Base-by-base conservation (phyloP, 2,888 invertebrate genomes). In the Xestia rhomboidea region DNA sequence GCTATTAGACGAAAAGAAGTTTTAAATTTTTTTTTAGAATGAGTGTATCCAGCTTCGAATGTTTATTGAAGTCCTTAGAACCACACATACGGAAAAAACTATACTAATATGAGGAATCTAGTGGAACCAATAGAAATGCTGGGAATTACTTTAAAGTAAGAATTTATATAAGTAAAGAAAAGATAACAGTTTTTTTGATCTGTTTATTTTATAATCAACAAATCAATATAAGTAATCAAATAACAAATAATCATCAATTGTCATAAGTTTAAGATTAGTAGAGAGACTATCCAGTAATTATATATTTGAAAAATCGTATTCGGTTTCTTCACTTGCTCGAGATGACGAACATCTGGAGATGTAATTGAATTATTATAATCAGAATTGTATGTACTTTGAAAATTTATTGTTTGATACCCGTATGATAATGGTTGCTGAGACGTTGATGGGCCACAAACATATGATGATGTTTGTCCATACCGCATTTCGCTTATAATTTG, bases 71-170 rank as follows among this genome's bases (percentile, higher is more conserved):
- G 75, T 80, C 83, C 81, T 87, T 88, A 87, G 81, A 88, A 79
- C 89, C 89, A 88, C 87, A 88, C 72, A 82, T 87, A 88, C 84
- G n/a, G 81, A 66, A 89, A 89, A 84, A 78, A 87, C 74, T 89
- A 88, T 84, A 88, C 87, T 86, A 87, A 88, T 83, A 85, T 87
- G 84, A 89, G 88, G 83, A 86, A 89, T 84, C 87, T 87, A 82
- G 85, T 89, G 83, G 87, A 88, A 76, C 86, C 85, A 86, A 51
- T 87, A 84, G 86, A 89, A 87, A 88, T 88, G 86, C 79, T 87
- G 78, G 86, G 87, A 72, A 88, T 87, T 64, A 89, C 87, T 86
- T 87, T 88, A 78, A 88, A 83, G 85, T 88, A 87, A 89, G 30
- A 81, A 74, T 74, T 0, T 73, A 74, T 74, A 0, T 78, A 81